phyloP scores from a whole-genome alignment of 2,888 invertebrate species.

The Andrena chrysosceles region DNA sequence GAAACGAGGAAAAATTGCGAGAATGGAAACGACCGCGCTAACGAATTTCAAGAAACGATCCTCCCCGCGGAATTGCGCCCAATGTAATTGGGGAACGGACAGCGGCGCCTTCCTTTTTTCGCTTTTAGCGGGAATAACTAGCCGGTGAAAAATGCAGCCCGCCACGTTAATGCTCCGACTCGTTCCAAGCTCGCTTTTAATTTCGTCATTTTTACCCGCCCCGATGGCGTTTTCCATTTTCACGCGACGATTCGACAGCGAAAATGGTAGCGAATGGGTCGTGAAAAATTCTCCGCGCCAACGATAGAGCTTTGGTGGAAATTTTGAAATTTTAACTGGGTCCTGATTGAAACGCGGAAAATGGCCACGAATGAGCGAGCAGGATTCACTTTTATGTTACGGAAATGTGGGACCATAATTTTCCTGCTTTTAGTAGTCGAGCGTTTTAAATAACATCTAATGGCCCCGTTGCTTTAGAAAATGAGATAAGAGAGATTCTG shows the following conservation, averaged over 20 bases:
- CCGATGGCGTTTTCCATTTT: neutral
- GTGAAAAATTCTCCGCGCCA: slow-evolving; percentile 3
- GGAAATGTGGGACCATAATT: no score
- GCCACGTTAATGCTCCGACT: slow-evolving; percentile 9
- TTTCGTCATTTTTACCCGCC: slow-evolving; percentile 21
- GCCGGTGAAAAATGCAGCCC: slow-evolving; percentile 2
- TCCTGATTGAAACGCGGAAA: neutral
- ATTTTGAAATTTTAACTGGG: neutral
- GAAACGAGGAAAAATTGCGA: neutral
- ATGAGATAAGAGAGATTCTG: neutral
- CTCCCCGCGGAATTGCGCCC: neutral
- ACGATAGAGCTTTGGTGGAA: neutral
- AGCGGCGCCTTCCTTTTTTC: neutral
- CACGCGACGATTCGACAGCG: neutral
- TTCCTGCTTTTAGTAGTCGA: no score
- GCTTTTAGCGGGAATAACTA: slow-evolving; percentile 20
- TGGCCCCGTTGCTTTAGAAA: neutral
- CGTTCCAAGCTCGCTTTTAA: slow-evolving; percentile 6
- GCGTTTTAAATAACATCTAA: no score
- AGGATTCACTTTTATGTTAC: neutral
- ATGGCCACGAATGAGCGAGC: neutral
- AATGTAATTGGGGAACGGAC: slow-evolving; percentile 20
- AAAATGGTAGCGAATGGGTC: neutral
- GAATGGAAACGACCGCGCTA: slow-evolving; percentile 5
- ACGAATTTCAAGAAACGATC: slow-evolving; percentile 41